A percentile compares a stretch with the other conserved stretches of the same genome.
These are phyloP conservation scores for Entosphenus tridentatus DNA, from an alignment of 2,113 vertebrate species.

Conservation along the genomic window DNA sequence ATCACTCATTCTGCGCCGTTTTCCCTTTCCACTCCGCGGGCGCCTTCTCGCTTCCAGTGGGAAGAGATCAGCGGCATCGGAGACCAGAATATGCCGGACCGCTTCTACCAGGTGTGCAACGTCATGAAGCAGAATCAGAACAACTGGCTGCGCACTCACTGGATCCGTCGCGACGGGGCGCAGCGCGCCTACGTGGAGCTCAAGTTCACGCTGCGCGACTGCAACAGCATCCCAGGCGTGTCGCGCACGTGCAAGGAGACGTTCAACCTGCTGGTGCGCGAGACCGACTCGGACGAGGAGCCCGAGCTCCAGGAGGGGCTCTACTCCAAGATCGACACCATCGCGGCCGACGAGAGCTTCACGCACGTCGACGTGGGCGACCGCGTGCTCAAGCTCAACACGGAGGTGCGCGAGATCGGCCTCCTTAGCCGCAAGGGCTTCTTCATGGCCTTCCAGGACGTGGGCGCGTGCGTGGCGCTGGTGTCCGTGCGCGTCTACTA, in stretches of 20 bases:
- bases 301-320: conserved; percentile 51
- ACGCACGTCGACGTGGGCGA: conserved; percentile 71
- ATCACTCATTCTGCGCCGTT: too few species aligned
- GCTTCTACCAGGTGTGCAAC: conserved; percentile 91
- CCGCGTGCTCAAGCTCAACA: conserved; percentile 70
- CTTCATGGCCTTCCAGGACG: conserved; percentile 92
- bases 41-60: conserved; percentile 34
- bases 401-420: conserved; percentile 61
- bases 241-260: conserved; percentile 94
- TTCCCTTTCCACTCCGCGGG: too few species aligned
- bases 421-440: conserved; percentile 57
- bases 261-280: conserved; percentile 82
- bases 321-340: conserved; percentile 84
- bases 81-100: conserved; percentile 74
- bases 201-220: conserved; percentile 78
- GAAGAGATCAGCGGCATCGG: conserved; percentile 95
- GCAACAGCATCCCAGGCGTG: conserved; percentile 88
- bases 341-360: conserved; percentile 86
- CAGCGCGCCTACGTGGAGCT: conserved; percentile 71
- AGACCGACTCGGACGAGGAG: conserved; percentile 60
- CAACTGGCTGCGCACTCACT: conserved; percentile 78
- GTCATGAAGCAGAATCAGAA: conserved; percentile 94
- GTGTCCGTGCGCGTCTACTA: conserved; percentile 76
- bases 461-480: conserved; percentile 73
- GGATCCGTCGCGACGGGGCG: conserved; percentile 58